Conservation (phyloP, 2,888 invertebrate species). For the Polyommatus icarus region DNA sequence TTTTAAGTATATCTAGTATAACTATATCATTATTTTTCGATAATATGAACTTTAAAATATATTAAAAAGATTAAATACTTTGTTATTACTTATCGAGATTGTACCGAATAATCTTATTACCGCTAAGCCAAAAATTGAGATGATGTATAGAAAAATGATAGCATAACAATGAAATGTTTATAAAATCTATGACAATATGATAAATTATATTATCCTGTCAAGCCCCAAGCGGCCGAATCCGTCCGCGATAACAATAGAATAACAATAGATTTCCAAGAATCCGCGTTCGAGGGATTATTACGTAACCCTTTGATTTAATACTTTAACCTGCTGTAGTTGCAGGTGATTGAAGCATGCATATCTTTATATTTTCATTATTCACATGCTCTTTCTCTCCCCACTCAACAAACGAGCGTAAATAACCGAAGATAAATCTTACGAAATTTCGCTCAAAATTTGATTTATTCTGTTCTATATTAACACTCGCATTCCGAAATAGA, state of each 20-base stretch:
- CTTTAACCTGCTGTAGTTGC: neutral
- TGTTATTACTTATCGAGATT: no score
- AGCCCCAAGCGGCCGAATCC: no score
- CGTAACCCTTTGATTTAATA: no score
- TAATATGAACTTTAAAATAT: neutral
- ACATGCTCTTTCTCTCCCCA: slow-evolving; percentile 13
- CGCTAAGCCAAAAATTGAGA: neutral
- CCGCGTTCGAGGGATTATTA: no score
- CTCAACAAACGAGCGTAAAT: slow-evolving; percentile 16
- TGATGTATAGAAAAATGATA: no score
- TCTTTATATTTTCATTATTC: neutral
- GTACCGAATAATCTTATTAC: no score
- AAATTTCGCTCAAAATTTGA: slow-evolving; percentile 13
- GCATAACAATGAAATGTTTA: no score
- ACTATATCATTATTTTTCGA: neutral
- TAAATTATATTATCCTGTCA: no score
- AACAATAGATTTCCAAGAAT: no score
- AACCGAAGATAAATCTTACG: slow-evolving; percentile 2
- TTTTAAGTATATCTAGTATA: neutral
- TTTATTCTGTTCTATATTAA: slow-evolving; percentile 15
- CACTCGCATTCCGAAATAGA: slow-evolving; percentile 17
- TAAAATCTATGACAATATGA: no score
- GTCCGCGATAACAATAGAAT: no score
- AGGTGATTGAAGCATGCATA: neutral
- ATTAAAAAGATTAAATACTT: neutral